These are phyloP conservation scores for Speoplatyrhinus poulsoni DNA, from an alignment of 2,113 vertebrate genomes.

Conservation along the genomic window DNA sequence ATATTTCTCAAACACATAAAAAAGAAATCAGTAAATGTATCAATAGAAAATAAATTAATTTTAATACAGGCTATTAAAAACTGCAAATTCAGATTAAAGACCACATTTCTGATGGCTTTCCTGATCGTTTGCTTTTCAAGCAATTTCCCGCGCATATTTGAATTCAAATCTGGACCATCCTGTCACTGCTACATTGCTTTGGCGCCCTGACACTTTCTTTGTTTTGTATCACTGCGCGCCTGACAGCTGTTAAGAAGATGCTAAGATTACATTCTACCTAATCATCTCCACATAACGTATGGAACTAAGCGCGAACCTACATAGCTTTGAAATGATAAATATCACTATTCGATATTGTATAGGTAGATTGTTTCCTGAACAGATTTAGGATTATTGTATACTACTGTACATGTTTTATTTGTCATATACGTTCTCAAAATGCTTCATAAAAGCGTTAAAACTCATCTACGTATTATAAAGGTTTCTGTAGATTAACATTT, in stretches of 20 bases:
- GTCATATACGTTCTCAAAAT: too few relatives aligned
- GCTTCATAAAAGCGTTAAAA: too few relatives aligned
- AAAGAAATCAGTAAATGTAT: too few relatives aligned
- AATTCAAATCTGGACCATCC: conserved; percentile 74
- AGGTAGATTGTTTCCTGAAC: too few relatives aligned
- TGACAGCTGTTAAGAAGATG: conserved; percentile 59
- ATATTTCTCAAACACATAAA: too few relatives aligned
- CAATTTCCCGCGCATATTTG: conserved; percentile 76
- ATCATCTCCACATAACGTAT: not conserved
- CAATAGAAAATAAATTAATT: not conserved
- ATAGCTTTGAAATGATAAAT: not conserved
- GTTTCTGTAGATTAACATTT: too few relatives aligned
- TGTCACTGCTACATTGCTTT: conserved; percentile 58
- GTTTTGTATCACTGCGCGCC: conserved; percentile 70
- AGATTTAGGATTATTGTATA: too few relatives aligned
- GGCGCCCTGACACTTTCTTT: conserved; percentile 76
- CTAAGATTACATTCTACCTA: conserved; percentile 39
- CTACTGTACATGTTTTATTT: too few relatives aligned
- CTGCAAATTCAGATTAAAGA: not conserved
- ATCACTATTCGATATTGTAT: too few relatives aligned
- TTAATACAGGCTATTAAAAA: not conserved
- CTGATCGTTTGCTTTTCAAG: not conserved
- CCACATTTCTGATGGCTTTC: not conserved
- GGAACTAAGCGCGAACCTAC: not conserved
- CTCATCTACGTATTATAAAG: too few relatives aligned